These are phyloP conservation scores for Folsomia manolachei DNA, from an alignment of 2,888 invertebrate species.

Conservation along the genomic window DNA sequence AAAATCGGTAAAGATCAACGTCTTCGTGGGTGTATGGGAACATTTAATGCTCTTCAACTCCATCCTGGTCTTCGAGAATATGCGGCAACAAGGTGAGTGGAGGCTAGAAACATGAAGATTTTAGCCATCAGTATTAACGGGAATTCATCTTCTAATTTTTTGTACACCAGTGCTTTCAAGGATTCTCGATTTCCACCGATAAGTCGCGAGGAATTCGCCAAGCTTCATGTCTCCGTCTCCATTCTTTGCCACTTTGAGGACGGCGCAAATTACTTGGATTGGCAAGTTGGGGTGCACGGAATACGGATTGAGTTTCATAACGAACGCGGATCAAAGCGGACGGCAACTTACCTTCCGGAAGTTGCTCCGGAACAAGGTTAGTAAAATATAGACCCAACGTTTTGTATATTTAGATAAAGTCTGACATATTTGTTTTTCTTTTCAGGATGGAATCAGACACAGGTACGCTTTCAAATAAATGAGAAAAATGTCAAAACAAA, in stretches of 20 bases:
- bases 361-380: constrained; percentile 96
- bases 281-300: constrained; percentile 96
- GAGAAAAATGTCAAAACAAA: no score
- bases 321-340: constrained; percentile 88
- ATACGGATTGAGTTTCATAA: constrained; percentile 96
- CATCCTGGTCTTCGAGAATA: constrained; percentile 93
- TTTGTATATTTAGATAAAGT: neutral
- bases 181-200: constrained; percentile 97
- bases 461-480: no score
- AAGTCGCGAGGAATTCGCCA: constrained; percentile 85
- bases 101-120: neutral
- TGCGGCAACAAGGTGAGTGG: constrained; percentile 75
- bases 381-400: neutral
- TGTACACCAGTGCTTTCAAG: constrained; percentile 83
- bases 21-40: constrained; percentile 96
- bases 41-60: constrained; percentile 94
- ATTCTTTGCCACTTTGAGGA: constrained; percentile 95
- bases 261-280: constrained; percentile 89
- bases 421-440: constrained; percentile 31
- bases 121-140: neutral
- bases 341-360: constrained; percentile 97
- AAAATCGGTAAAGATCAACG: constrained; percentile 93
- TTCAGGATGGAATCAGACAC: constrained; percentile 95
- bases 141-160: neutral
- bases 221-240: constrained; percentile 91